Base-by-base conservation (phyloP, 1,140 invertebrate species). In the Whitmania pigra region DNA sequence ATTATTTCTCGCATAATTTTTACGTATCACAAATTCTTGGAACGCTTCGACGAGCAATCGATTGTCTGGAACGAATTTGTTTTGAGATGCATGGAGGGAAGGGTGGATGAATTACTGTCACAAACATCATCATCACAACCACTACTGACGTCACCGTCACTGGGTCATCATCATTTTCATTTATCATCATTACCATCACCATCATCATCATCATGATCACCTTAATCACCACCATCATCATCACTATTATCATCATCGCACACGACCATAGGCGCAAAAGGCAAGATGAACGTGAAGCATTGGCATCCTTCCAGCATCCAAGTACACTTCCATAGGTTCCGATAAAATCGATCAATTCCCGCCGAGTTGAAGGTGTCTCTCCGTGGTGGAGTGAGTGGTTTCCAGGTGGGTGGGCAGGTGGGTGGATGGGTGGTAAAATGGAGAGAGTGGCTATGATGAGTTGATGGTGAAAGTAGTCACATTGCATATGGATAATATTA, bases 111-210 rank as follows among this genome's bases (percentile, higher is more conserved):
- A n/a, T 63, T 31, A 63, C 22, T 31, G 29, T 63, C 57, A 63
- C 57, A 63, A 63, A 13, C 20, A 63, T n/a, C 29, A 63, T 63
- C 57, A 63, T 63, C 57, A 57, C 54, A 57, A n/a, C 25, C 54
- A 57, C 25, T 25, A 57, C 9, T 57, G 54, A 57, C 54, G 54
- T 57, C 54, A 57, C 25, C 54, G 54, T 57, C 54, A 57, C 25
- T 25, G 2, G 2, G 20, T 57, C 20, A 25, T 57, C 20, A 57
- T 57, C 54, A 57, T 3, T 25, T 3, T 57, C 54, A 57, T 57
- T 9, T 25, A 57, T n/a, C 54, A 9, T 57, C 54, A 57, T 57
- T 9, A 57, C 25, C 54, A 57, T 57, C 54, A 57, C 9, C 54
- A 57, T 57, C 54, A 57, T 57, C 54, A 9, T 57, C 54, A 9